Evolutionary conservation across 2,888 invertebrate species (phyloP).

Genomic region (Hybos culiciformis): DNA sequence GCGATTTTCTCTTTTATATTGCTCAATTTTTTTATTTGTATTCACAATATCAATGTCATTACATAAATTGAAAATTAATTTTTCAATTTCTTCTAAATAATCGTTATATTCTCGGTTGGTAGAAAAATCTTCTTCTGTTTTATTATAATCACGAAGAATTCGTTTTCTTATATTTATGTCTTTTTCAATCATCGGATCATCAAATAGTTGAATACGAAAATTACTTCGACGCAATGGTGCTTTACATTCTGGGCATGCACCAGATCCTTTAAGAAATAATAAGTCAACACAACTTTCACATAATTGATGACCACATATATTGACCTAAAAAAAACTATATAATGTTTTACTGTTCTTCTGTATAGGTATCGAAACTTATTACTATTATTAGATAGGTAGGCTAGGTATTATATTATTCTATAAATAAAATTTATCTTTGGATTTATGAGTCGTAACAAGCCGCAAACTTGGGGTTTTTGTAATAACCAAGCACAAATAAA

Average conservation of each 20-base stretch:
- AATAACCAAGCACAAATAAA: no score
- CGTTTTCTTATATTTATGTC: constrained; percentile 90
- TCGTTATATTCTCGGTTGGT: constrained; percentile 79
- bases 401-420: no score
- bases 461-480: no score
- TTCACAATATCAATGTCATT: constrained; percentile 79
- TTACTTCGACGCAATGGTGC: constrained; percentile 76
- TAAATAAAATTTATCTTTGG: no score
- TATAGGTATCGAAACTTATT: no score
- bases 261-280: constrained; percentile 91
- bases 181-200: constrained; percentile 92
- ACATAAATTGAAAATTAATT: constrained; percentile 76
- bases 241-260: constrained; percentile 87
- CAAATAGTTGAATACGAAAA: constrained; percentile 89
- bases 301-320: constrained; percentile 93
- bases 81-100: constrained; percentile 91
- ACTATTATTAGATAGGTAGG: no score
- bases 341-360: no score
- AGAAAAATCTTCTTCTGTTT: constrained; percentile 86
- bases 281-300: constrained; percentile 97
- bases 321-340: no score
- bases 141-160: constrained; percentile 82
- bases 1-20: constrained; percentile 81
- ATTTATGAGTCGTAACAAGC: no score
- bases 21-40: constrained; percentile 81